Base-by-base conservation (phyloP, 2,113 vertebrate genomes). In the Psophia crepitans region DNA sequence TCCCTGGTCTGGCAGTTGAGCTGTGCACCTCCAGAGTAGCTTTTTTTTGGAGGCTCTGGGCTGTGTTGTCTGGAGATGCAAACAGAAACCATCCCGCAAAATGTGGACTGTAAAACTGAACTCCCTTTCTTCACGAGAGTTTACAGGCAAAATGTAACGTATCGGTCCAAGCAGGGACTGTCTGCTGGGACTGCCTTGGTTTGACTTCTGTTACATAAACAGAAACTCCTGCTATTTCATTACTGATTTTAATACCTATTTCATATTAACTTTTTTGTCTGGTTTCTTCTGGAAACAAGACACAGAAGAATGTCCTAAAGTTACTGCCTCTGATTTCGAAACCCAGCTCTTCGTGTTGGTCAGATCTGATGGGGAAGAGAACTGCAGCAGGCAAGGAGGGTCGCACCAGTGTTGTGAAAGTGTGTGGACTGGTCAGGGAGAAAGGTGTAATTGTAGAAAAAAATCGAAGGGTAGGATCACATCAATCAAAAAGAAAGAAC, bases 21-120 rank as follows among this genome's bases (percentile, higher is more conserved):
- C 27, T 30, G 8, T 5, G 16, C 0, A 0, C 21, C 8, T 28
- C 18, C 22, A 14, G 33, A n/a, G 12, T 6, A 56, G 1, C 64
- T 54, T 10, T 3, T 3, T 12, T 18, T 10, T 23, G 68, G 63
- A 58, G 79, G n/a, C 16, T 3, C 9, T 13, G 33, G 54, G 53
- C n/a, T 44, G 26, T 16, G 3, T 35, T 39, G 56, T 23, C 32
- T 51, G 4, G 22, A 37, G 21, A 4, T 49, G 39, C 12, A 41
- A 49, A 39, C 14, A 58, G 46, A 82, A 78, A 32, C 20, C 32
- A 56, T 27, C 73, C 58, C 48, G 13, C 7, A 11, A 51, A 48
- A 22, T 11, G 16, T 8, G 44, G 61, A 15, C 24, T 5, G 1
- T 37, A 48, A 53, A 56, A 9, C 41, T 30, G 22, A 80, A n/a